Evolutionary conservation across 2,888 invertebrate genomes (phyloP), one percentile per base, ranked within the genome.

Genomic region (Eupelmus urozonus): DNA sequence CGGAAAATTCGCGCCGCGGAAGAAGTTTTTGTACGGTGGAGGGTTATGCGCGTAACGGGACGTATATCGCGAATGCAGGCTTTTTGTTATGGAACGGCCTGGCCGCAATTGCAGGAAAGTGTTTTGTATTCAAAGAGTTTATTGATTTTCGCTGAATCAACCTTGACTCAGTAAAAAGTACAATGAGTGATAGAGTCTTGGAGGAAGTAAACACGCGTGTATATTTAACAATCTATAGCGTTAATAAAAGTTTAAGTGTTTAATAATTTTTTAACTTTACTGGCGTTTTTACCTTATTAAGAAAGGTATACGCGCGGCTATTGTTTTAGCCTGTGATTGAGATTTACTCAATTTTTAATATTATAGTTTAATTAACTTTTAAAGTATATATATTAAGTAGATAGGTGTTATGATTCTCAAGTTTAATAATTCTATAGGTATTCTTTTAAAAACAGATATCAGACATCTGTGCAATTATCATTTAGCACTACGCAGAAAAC

Each of bases 91-190:
- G 1, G 20, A 40, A 20, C 1, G 18, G 40, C 40, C 18, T 7
- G 16, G 2, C 2, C 4, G 45, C 45, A 45, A 45, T 45, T 16
- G 45, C 16, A 45, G 7, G 16, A 45, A 45, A 20, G 9, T 40
- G 9, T 51, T 27, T 66, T 66, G 67, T 16, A 67, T 40, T 40
- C 23, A 55, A 55, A 55, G 53, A 40, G 40, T 55, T 40, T 67
- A 67, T 67, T 23, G 67, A 67, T 55, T 67, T 67, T 67, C 25
- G 40, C 55, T 67, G 40, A 40, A 11, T 55, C 53, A 55, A 67
- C 67, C 67, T 67, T 67, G 67, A 67, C 67, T 67, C 29, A 55
- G 53, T 55, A 23, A 23, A 53, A 55, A 67, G 16, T 18, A 51
- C 65, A 51, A 49, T 51, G 49, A 49, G 9, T 51, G 27, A 51